These are phyloP conservation scores for Babyrousa celebensis DNA, from an alignment of 2,797 vertebrate species.

Conservation along the genomic window DNA sequence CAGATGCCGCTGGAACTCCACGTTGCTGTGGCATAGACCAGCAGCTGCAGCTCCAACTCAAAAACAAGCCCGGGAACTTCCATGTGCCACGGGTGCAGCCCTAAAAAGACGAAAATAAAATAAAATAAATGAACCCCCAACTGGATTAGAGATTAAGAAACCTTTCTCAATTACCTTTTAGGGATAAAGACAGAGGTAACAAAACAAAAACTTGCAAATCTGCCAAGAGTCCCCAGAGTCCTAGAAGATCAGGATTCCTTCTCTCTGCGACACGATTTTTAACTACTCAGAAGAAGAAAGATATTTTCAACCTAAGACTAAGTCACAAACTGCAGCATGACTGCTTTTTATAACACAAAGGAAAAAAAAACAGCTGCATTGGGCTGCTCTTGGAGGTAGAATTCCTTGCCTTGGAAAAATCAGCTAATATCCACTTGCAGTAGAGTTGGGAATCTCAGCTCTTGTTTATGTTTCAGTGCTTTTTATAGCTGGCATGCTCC, in stretches of 20 bases:
- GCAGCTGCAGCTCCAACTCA: too few relatives aligned
- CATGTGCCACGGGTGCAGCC: too few relatives aligned
- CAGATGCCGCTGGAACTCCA: too few relatives aligned
- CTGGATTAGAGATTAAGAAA: neutral
- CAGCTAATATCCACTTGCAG: neutral
- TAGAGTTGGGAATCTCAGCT: neutral
- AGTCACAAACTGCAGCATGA: neutral
- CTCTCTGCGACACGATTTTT: neutral
- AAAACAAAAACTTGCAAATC: neutral
- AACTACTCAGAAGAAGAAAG: neutral
- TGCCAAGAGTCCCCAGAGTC: neutral
- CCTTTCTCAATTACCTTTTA: neutral
- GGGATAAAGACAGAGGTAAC: neutral
- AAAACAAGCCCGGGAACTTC: too few relatives aligned
- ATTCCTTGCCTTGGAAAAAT: neutral
- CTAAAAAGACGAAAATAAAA: too few relatives aligned
- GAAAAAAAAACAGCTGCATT: neutral
- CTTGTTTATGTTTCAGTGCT: neutral
- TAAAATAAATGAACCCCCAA: neutral
- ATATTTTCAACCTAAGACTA: neutral
- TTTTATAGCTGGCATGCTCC: neutral
- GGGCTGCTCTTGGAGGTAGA: neutral
- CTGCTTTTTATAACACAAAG: neutral
- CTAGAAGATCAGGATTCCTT: neutral
- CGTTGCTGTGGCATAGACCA: too few relatives aligned